Evolutionary conservation across 2,797 vertebrate genomes (phyloP).

Genomic region (Manis pentadactyla): DNA sequence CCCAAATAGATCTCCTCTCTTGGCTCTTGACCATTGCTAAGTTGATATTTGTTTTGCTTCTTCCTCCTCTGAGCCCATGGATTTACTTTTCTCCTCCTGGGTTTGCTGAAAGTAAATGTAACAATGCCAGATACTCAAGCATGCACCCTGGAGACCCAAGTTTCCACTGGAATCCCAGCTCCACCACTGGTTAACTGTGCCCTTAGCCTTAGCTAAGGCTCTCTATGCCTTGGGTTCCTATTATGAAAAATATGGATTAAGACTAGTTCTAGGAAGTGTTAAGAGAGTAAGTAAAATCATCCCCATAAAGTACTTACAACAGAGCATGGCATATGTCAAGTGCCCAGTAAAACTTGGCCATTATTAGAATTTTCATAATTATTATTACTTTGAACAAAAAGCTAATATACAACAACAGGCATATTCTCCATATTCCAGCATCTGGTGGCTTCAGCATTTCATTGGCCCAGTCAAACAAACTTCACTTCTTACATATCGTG

Average conservation of each 20-base stretch:
- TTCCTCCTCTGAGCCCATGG: not conserved
- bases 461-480: not conserved
- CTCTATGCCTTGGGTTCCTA: not conserved
- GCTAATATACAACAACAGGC: not conserved
- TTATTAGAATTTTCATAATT: not conserved
- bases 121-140: not conserved
- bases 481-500: not conserved
- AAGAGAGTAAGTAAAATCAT: not conserved
- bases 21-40: not conserved
- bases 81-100: not conserved
- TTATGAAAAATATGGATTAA: not conserved
- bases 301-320: not conserved
- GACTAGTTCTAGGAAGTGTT: not conserved
- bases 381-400: not conserved
- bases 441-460: not conserved
- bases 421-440: accelerated
- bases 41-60: not conserved
- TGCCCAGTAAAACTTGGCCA: not conserved
- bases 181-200: not conserved
- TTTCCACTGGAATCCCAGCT: not conserved
- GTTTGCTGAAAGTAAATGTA: not conserved
- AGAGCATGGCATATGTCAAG: not conserved
- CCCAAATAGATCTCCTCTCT: not conserved
- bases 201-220: not conserved
- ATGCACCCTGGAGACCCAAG: not conserved